Evolutionary conservation across 2,113 vertebrate genomes (phyloP).

Genomic region (Myanophis thanlyinensis): DNA sequence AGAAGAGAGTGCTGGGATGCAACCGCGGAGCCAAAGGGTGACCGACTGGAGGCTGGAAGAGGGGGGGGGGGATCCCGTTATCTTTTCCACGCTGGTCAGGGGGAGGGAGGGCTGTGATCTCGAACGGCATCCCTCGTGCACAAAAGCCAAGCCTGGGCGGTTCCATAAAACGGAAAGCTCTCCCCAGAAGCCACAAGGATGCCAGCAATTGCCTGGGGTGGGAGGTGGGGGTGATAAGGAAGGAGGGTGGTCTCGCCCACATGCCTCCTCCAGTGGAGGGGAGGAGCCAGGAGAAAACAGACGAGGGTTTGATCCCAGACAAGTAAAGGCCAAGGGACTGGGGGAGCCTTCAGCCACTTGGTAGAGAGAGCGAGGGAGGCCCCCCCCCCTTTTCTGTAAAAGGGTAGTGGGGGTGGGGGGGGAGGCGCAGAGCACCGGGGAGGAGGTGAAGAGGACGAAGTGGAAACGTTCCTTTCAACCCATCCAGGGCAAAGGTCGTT

Average conservation of each 20-base stretch:
- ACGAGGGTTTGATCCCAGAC: background rate
- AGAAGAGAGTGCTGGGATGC: constrained; percentile 84
- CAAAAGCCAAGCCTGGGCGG: background rate
- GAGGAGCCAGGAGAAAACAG: background rate
- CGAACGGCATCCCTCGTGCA: background rate
- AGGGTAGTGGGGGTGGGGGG: too few relatives aligned
- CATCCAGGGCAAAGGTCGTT: too few relatives aligned
- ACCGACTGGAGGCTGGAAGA: background rate
- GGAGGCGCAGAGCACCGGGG: background rate
- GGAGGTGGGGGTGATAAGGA: background rate
- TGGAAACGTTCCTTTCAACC: background rate
- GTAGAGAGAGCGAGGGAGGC: background rate
- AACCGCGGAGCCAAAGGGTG: constrained; percentile 42
- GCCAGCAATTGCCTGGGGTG: too few relatives aligned
- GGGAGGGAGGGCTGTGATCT: background rate
- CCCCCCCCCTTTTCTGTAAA: background rate
- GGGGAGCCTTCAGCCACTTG: background rate
- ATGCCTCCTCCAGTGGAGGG: background rate
- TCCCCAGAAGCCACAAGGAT: background rate
- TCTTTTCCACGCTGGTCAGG: background rate
- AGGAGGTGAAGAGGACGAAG: background rate
- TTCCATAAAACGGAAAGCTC: background rate
- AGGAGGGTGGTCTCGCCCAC: background rate
- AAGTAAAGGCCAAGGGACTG: background rate
- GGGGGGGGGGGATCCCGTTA: background rate